phyloP scores from a whole-genome alignment of 1,140 invertebrate species.

The Oreohelix idahoensis region DNA sequence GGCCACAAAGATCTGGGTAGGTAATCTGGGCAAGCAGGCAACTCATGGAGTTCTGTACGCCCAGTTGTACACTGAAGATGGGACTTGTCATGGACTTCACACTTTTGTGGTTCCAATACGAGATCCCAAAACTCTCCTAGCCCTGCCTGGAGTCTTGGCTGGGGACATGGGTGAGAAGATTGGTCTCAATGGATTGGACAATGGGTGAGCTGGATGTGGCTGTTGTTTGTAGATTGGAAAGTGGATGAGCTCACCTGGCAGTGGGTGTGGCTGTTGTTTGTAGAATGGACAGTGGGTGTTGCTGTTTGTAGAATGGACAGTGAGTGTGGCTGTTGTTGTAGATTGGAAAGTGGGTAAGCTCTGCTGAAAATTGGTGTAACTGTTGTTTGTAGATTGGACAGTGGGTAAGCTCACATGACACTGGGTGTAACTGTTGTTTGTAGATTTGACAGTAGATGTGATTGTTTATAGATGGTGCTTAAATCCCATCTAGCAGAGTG shows the following conservation, averaged over 20 bases:
- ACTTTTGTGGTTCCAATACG: conserved; percentile 87
- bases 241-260: too few species aligned
- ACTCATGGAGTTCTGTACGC: conserved; percentile 92
- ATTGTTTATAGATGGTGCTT: too few species aligned
- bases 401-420: too few species aligned
- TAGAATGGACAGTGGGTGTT: too few species aligned
- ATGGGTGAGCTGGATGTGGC: conserved; percentile 77
- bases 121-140: conserved; percentile 81
- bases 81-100: conserved; percentile 88
- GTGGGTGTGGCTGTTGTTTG: too few species aligned
- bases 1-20: conserved; percentile 94
- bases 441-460: too few species aligned
- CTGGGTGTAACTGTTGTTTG: too few species aligned
- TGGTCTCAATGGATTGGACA: conserved; percentile 90
- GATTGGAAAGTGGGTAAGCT: conserved; percentile 87
- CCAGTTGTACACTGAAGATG: conserved; percentile 87
- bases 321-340: too few species aligned
- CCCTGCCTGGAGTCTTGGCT: conserved; percentile 83
- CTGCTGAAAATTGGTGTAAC: neutral
- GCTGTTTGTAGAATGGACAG: too few species aligned
- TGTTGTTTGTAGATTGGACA: too few species aligned
- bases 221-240: too few species aligned
- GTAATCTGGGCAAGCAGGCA: conserved; percentile 81
- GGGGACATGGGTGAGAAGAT: conserved; percentile 93
- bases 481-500: too few species aligned